Percentiles rank a stretch among this genome's conserved stretches.
phyloP scores from a whole-genome alignment of 2,797 vertebrate genomes.

The Onychomys torridus region DNA sequence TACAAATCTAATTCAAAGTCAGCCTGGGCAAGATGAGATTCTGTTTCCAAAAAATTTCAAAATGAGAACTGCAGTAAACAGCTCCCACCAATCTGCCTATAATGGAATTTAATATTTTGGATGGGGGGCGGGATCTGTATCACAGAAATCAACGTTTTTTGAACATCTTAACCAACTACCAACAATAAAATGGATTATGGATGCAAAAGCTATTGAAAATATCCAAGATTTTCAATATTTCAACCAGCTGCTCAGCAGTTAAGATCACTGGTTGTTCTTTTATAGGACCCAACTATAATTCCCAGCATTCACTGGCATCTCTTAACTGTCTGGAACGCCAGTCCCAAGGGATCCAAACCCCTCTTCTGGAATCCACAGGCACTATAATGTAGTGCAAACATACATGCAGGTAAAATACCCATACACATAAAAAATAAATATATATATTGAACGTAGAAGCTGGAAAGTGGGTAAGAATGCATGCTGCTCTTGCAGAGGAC shows the following conservation, averaged over 20 bases:
- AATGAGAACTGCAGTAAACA: background rate
- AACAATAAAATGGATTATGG: constrained; percentile 18
- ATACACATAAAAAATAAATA: background rate
- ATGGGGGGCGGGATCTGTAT: background rate
- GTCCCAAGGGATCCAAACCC: background rate
- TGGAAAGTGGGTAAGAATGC: background rate
- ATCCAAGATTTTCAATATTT: no score
- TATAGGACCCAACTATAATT: background rate
- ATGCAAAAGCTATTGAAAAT: background rate
- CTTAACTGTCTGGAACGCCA: background rate
- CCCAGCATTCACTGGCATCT: background rate
- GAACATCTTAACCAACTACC: constrained; percentile 45
- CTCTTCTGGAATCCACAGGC: background rate
- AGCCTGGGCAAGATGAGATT: background rate
- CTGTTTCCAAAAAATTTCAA: background rate
- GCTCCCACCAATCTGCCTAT: background rate
- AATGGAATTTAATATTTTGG: background rate
- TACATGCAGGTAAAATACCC: background rate
- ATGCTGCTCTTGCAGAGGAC: background rate
- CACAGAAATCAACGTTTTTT: constrained; percentile 32
- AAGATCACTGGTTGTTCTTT: background rate
- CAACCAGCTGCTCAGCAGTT: background rate
- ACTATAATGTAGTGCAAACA: background rate
- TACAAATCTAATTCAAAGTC: background rate
- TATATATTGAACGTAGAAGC: background rate